phyloP scores from a whole-genome alignment of 2,113 vertebrate genomes.

The Abramis brama region DNA sequence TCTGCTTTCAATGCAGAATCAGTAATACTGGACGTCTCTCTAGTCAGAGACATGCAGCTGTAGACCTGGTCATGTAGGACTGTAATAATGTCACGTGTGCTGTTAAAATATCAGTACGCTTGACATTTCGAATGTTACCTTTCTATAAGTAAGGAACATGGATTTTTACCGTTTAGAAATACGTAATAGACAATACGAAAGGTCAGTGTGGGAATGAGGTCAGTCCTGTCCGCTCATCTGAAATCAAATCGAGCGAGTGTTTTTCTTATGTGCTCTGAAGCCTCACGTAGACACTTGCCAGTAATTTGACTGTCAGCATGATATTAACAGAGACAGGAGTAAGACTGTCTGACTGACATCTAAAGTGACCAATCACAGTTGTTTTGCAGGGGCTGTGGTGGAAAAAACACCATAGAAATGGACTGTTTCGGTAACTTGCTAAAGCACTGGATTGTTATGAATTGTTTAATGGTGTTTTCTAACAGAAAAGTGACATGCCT shows the following conservation, averaged over 20 bases:
- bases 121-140: not conserved
- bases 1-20: not conserved
- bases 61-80: not conserved
- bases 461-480: not conserved
- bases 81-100: not conserved
- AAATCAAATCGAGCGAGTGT: not conserved
- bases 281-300: too few species aligned
- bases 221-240: not conserved
- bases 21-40: too few species aligned
- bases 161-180: not conserved
- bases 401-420: not conserved
- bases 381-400: not conserved
- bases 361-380: not conserved
- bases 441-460: not conserved
- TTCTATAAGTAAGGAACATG: not conserved
- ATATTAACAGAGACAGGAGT: not conserved
- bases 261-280: not conserved
- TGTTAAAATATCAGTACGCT: conserved; percentile 22
- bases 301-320: not conserved
- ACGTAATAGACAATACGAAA: not conserved
- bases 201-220: not conserved
- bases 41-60: not conserved
- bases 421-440: not conserved
- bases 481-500: not conserved
- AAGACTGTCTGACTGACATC: not conserved